Evolutionary conservation across 2,888 invertebrate genomes (phyloP).

Genomic region (Apotomis turbidana): DNA sequence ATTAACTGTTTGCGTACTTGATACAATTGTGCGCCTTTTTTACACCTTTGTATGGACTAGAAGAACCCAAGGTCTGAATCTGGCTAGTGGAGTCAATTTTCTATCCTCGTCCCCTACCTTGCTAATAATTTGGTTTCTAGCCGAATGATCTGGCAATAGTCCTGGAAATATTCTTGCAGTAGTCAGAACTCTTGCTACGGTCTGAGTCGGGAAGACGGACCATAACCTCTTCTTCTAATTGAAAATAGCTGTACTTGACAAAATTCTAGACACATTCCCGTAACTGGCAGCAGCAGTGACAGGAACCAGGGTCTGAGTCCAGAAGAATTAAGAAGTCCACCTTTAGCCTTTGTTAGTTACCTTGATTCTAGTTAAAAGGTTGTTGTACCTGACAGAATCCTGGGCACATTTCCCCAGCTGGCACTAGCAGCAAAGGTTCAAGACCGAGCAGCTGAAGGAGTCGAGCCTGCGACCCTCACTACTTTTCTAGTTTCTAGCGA

Average conservation of each 20-base stretch:
- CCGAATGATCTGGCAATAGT: no score
- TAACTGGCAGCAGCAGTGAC: slow-evolving; percentile 84
- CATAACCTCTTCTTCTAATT: no score
- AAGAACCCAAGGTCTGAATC: slow-evolving; percentile 83
- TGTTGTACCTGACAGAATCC: slow-evolving; percentile 70
- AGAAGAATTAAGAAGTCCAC: slow-evolving; percentile 47
- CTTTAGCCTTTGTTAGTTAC: no score
- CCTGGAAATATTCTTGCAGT: no score
- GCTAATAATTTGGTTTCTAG: no score
- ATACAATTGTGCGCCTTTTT: slow-evolving; percentile 76
- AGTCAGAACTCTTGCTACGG: no score
- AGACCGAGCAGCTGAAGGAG: slow-evolving; percentile 72
- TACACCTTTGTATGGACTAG: slow-evolving; percentile 83
- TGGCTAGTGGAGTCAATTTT: slow-evolving; percentile 70
- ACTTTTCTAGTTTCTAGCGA: no score
- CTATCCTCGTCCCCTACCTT: no score
- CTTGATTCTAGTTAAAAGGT: no score
- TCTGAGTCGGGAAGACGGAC: no score
- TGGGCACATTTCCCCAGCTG: slow-evolving; percentile 77
- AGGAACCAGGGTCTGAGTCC: slow-evolving; percentile 82
- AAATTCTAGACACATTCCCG: slow-evolving; percentile 76
- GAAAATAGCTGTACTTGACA: no score
- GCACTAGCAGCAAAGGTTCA: slow-evolving; percentile 84
- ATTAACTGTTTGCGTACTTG: slow-evolving; percentile 55
- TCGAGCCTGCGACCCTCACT: slow-evolving; percentile 58